These are phyloP conservation scores for Gallinago nigripennis DNA, from an alignment of 2,797 vertebrate species.

Conservation along the genomic window DNA sequence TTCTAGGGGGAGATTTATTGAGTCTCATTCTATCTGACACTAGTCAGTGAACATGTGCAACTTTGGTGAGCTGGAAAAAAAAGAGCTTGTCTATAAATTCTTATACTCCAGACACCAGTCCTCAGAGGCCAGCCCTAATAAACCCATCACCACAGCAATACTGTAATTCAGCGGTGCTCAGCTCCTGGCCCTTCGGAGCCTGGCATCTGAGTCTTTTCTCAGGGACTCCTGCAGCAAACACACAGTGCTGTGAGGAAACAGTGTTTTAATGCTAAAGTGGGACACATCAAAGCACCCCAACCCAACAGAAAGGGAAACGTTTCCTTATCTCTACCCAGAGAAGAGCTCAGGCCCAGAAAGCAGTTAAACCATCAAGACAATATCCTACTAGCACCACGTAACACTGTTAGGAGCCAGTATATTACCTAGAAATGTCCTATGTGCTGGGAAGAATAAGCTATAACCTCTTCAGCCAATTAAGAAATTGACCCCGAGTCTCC, in stretches of 20 bases:
- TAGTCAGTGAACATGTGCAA: slow-evolving; percentile 44
- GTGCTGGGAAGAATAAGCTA: neutral
- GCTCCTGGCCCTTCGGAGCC: neutral
- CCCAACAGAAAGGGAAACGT: neutral
- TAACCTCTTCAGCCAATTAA: neutral
- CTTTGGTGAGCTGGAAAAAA: slow-evolving; percentile 33
- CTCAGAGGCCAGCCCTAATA: slow-evolving; percentile 59
- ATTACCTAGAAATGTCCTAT: neutral
- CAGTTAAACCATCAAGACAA: neutral
- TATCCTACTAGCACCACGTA: neutral
- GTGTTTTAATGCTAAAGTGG: neutral
- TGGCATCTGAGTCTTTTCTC: neutral
- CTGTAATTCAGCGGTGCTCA: slow-evolving; percentile 40
- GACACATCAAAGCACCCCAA: neutral
- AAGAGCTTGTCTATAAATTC: slow-evolving; percentile 57
- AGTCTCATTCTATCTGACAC: slow-evolving; percentile 51
- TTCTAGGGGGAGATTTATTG: slow-evolving; percentile 47
- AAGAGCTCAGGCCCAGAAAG: neutral
- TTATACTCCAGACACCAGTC: slow-evolving; percentile 45
- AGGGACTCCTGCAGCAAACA: neutral
- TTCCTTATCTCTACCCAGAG: neutral
- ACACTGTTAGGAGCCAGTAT: neutral
- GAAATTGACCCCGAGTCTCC: neutral
- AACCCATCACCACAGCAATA: slow-evolving; percentile 44
- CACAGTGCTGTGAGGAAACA: neutral